Conservation (phyloP, 64 coral and sea anemone species). For the Montipora cactus region DNA sequence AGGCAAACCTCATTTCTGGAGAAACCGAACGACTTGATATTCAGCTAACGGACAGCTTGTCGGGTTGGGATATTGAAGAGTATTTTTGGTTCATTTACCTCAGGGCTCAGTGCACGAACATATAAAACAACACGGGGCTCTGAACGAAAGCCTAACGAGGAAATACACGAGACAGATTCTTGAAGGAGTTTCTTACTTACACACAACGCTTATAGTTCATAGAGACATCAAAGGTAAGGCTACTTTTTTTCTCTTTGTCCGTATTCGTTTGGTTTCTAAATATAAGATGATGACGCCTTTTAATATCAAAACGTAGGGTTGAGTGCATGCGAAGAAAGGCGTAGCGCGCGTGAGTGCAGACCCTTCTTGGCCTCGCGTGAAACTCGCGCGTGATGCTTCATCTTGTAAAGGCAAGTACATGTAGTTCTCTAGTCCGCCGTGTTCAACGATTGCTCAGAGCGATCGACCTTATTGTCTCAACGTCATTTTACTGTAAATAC, state of each 20-base stretch:
- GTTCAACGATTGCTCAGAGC: no score
- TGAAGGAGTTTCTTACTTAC: constrained; percentile 90
- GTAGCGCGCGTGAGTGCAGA: no score
- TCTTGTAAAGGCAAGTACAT: no score
- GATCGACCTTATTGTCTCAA: no score
- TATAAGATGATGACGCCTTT: neutral
- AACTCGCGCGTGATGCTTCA: no score
- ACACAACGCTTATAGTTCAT: constrained; percentile 90
- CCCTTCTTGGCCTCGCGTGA: no score
- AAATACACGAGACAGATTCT: constrained; percentile 95
- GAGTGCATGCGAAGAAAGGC: no score
- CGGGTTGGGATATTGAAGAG: neutral
- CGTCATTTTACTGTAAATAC: no score
- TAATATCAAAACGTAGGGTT: no score
- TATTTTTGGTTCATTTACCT: neutral
- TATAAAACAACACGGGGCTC: constrained; percentile 90
- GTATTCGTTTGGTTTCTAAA: neutral
- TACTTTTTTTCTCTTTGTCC: neutral
- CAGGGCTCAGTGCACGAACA: constrained; percentile 96
- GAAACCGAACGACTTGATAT: neutral
- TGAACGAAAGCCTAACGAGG: constrained; percentile 93
- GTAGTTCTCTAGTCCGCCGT: no score
- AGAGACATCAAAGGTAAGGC: constrained; percentile 98
- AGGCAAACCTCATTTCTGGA: neutral
- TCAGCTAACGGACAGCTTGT: no score